Base-by-base conservation (phyloP, 1,140 invertebrate species). In the Drosophila orosa region DNA sequence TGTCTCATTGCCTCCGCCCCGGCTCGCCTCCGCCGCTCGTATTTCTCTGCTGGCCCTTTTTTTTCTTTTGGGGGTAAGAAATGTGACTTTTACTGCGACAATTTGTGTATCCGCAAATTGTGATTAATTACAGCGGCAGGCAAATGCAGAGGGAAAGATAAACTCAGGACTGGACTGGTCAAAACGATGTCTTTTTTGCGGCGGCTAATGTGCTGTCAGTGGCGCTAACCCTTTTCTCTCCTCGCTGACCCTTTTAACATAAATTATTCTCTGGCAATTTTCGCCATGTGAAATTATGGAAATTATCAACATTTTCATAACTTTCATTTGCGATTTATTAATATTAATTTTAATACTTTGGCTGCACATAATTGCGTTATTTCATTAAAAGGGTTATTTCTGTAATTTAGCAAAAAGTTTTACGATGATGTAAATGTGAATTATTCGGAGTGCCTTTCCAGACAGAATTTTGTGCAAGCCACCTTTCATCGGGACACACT, bases 51-150 rank as follows among this genome's bases (percentile, higher is more conserved):
- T 45, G 35, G 15, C 35, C 35, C 25, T 35, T 40, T 35, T 42
- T 39, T 25, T 54, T 45, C 24, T 3, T 24, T 19, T 31, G 33
- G 17, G 57, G 48, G 48, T 52, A 79, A 79, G 76, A 79, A 79
- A 79, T 79, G 77, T 79, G 77, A 79, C 77, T 79, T 79, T 79
- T 79, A 79, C 77, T 79, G 77, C 77, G 77, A 79, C 77, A 79
- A 79, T 79, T 79, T 79, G 77, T 79, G 76, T 79, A 79, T 79
- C 77, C 77, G 77, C 77, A 80, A 79, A 79, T 79, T 79, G 77
- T 79, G 77, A 79, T 79, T 79, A 79, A 79, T 79, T 80, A 79
- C 45, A 76, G 54, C 19, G 37, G 39, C 39, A 52, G 29, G 48
- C 54, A 54, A 62, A 59, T 37, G 24, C 24, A 61, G 29, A 27